Evolutionary conservation across 2,113 vertebrate genomes (phyloP).

Genomic region (Melanotaenia duboulayi): DNA sequence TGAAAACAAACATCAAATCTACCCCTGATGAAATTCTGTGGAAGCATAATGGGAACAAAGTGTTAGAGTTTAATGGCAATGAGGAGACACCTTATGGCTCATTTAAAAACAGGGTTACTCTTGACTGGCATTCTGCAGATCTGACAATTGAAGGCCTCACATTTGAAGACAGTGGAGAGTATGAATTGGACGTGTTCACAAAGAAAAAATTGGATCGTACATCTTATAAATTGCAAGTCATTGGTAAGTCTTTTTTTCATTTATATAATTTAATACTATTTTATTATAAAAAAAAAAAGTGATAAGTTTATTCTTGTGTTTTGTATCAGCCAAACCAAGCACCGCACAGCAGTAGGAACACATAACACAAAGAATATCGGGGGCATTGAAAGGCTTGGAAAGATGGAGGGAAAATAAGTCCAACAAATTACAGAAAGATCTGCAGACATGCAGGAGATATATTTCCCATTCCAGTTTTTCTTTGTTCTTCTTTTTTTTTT

Average conservation of each 20-base stretch:
- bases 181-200: constrained; percentile 39
- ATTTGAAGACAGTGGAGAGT: constrained; percentile 62
- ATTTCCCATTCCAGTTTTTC: no score
- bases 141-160: constrained; percentile 41
- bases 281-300: no score
- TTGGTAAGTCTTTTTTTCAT: constrained; percentile 57
- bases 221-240: constrained; percentile 36
- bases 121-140: constrained; percentile 44
- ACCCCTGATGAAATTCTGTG: constrained; percentile 44
- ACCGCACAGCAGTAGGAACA: no score
- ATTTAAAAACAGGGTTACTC: constrained; percentile 36
- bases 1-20: rapidly evolving
- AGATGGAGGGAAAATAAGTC: no score
- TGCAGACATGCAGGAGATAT: no score
- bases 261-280: no score
- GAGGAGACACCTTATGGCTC: not conserved
- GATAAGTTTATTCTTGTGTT: no score
- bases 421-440: no score
- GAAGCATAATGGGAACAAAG: constrained; percentile 61
- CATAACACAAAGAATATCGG: no score
- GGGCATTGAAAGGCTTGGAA: no score
- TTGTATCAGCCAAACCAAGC: no score
- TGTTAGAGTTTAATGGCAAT: constrained; percentile 47
- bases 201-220: rapidly evolving
- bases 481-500: no score